Evolutionary conservation across 2,888 invertebrate species (phyloP).

Genomic region (Linnaemya vulpina): DNA sequence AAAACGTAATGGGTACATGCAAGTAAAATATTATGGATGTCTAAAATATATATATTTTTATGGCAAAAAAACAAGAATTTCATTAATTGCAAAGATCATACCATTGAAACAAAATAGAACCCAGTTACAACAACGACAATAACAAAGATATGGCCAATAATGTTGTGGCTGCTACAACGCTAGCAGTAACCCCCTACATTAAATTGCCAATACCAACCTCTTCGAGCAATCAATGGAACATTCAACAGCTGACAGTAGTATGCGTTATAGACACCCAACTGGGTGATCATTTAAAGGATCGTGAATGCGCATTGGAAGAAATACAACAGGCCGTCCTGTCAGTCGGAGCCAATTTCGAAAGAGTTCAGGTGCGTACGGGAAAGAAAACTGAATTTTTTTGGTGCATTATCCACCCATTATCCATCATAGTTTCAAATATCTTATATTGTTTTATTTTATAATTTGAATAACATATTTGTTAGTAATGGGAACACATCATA

Average conservation of each 20-base stretch:
- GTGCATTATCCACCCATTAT: too few relatives aligned
- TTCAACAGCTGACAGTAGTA: slow-evolving; percentile 85
- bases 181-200: slow-evolving; percentile 51
- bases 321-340: slow-evolving; percentile 90
- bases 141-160: slow-evolving; percentile 66
- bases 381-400: too few relatives aligned
- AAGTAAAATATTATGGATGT: slow-evolving; percentile 19
- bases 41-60: slow-evolving; percentile 16
- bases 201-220: slow-evolving; percentile 33
- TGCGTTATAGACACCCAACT: slow-evolving; percentile 92
- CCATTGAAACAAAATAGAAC: background rate
- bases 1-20: too few relatives aligned
- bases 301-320: slow-evolving; percentile 93
- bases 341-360: slow-evolving; percentile 91
- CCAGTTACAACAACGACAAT: slow-evolving; percentile 6
- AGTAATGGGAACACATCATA: too few relatives aligned
- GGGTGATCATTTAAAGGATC: slow-evolving; percentile 88
- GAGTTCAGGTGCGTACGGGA: slow-evolving; percentile 87
- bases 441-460: too few relatives aligned
- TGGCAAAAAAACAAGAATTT: slow-evolving; percentile 34
- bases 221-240: slow-evolving; percentile 43
- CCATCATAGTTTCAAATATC: too few relatives aligned
- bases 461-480: too few relatives aligned
- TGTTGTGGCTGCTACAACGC: slow-evolving; percentile 43
- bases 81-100: slow-evolving; percentile 12